phyloP scores from a whole-genome alignment of 1,140 invertebrate species.

The Diorhabda carinulata region DNA sequence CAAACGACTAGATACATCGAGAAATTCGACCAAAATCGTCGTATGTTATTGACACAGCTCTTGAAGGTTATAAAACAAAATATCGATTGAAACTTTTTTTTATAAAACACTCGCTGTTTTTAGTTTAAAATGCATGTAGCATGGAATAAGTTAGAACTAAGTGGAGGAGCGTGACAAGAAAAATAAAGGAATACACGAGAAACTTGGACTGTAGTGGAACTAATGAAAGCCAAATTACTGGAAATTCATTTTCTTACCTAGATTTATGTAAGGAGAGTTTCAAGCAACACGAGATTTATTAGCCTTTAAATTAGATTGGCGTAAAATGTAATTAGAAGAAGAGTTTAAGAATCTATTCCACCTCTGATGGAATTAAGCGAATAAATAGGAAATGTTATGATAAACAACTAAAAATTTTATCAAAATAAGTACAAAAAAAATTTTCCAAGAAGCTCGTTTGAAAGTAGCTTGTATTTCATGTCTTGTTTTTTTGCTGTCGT shows the following conservation, averaged over 20 bases:
- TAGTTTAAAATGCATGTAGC: constrained; percentile 2
- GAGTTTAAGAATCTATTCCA: background rate
- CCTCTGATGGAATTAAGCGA: no score
- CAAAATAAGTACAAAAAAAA: no score
- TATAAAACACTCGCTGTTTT: background rate
- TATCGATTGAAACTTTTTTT: no score
- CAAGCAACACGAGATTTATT: constrained; percentile 1
- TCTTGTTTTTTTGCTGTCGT: no score
- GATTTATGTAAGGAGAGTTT: background rate
- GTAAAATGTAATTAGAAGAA: background rate
- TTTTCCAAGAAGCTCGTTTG: no score
- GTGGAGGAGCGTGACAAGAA: constrained; percentile 1
- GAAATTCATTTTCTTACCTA: constrained; percentile 2
- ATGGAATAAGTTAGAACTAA: constrained; percentile 3
- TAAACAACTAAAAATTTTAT: no score
- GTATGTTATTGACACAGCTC: no score
- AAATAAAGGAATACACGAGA: constrained; percentile 2
- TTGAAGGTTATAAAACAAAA: no score
- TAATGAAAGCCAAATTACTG: constrained; percentile 2
- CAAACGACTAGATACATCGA: no score
- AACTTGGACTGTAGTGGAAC: background rate
- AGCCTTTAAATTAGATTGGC: background rate
- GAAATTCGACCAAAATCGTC: no score
- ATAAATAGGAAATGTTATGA: no score
- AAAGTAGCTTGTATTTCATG: no score